Percentiles rank a stretch among this genome's conserved stretches.
phyloP scores from a whole-genome alignment of 1,140 invertebrate genomes.

The Drosophila ogumai region DNA sequence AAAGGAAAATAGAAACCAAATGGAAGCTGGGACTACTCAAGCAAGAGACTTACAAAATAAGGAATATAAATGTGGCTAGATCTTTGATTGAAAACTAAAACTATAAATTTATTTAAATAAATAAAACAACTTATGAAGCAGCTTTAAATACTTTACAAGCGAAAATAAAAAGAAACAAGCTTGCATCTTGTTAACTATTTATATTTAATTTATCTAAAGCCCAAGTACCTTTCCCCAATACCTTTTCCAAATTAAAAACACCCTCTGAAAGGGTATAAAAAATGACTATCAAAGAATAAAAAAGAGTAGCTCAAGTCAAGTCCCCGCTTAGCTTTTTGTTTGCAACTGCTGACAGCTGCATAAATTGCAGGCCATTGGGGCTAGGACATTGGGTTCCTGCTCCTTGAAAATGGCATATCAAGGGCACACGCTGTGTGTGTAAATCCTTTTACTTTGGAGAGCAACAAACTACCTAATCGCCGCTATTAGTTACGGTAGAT shows the following conservation, averaged over 20 bases:
- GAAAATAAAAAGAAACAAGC: no score
- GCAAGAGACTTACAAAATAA: neutral
- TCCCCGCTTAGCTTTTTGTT: slow-evolving; percentile 27
- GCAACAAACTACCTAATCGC: slow-evolving; percentile 18
- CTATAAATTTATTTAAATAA: neutral
- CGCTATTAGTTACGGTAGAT: slow-evolving; percentile 36
- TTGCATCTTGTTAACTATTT: no score
- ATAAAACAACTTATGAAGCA: no score
- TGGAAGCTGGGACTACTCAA: neutral
- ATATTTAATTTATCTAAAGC: neutral
- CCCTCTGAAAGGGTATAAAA: neutral
- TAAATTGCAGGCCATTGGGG: slow-evolving; percentile 58
- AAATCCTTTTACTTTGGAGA: slow-evolving; percentile 14
- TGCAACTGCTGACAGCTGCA: slow-evolving; percentile 56
- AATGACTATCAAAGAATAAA: neutral
- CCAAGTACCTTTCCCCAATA: no score
- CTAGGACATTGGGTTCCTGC: slow-evolving; percentile 11
- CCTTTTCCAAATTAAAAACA: neutral
- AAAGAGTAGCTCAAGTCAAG: slow-evolving; percentile 5
- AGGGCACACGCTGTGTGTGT: slow-evolving; percentile 5
- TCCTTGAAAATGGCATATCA: slow-evolving; percentile 5
- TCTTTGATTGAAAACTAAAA: neutral
- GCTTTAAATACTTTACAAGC: neutral
- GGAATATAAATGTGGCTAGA: no score
- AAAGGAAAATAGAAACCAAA: neutral